Percentiles rank a stretch among this genome's conserved stretches.
Evolutionary conservation across 2,797 vertebrate genomes (phyloP).

Genomic region (Hozukius guyotensis): DNA sequence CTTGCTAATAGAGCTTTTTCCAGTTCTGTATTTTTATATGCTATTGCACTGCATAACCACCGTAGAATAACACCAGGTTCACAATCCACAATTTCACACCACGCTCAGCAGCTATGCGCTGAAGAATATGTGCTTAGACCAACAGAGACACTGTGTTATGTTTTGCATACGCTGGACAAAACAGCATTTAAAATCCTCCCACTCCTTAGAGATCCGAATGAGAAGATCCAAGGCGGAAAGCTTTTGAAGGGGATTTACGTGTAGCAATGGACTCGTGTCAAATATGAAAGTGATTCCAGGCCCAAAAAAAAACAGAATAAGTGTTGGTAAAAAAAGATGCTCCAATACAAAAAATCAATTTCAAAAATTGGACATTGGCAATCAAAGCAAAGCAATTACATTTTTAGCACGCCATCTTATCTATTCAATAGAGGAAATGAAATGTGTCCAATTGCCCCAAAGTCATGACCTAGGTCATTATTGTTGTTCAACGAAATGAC

Average conservation of each 20-base stretch:
- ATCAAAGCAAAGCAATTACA: slow-evolving; percentile 28
- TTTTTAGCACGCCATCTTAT: slow-evolving; percentile 6
- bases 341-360: slow-evolving; percentile 1
- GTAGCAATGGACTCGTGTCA: not conserved
- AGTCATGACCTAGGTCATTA: slow-evolving; percentile 41
- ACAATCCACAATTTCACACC: slow-evolving; percentile 63
- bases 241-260: slow-evolving; percentile 34
- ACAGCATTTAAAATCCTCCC: slow-evolving; percentile 40
- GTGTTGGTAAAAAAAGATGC: not conserved
- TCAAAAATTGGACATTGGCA: not conserved
- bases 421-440: slow-evolving; percentile 4
- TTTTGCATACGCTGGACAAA: slow-evolving; percentile 44
- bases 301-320: not conserved
- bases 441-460: slow-evolving; percentile 36
- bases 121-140: slow-evolving; percentile 36
- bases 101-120: slow-evolving; percentile 26
- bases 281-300: slow-evolving; percentile 11
- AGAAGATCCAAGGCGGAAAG: slow-evolving; percentile 16
- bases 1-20: slow-evolving; percentile 34
- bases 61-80: slow-evolving; percentile 29
- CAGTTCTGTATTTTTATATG: slow-evolving; percentile 36
- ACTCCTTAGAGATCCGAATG: slow-evolving; percentile 30
- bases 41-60: slow-evolving; percentile 31
- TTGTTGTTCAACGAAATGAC: slow-evolving; percentile 32
- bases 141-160: slow-evolving; percentile 22